Evolutionary conservation across 2,888 invertebrate species (phyloP).

Genomic region (Polydrusus pterygomalis): DNA sequence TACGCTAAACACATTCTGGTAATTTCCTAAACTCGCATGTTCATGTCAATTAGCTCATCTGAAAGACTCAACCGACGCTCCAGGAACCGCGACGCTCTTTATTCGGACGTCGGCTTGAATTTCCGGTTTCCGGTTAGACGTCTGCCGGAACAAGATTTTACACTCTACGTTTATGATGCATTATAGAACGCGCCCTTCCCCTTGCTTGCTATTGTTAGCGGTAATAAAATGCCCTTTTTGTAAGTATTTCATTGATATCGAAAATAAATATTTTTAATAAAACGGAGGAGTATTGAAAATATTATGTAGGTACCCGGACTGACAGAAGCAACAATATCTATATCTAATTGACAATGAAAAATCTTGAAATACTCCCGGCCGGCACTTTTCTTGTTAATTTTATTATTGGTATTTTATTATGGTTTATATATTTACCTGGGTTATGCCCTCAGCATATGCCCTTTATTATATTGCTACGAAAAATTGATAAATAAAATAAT

Average conservation of each 20-base stretch:
- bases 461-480: no score
- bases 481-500: not conserved
- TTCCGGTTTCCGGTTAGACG: conserved; percentile 72
- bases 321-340: no score
- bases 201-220: not conserved
- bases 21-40: conserved; percentile 49
- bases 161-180: conserved; percentile 71
- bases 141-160: conserved; percentile 72
- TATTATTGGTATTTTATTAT: no score
- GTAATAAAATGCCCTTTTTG: not conserved
- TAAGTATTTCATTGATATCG: not conserved
- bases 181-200: conserved; percentile 46
- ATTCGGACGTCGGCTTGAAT: conserved; percentile 71
- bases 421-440: no score
- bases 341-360: no score
- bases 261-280: no score
- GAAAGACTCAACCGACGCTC: conserved; percentile 67
- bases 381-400: no score
- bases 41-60: conserved; percentile 67
- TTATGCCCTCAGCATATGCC: no score
- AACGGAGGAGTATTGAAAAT: no score
- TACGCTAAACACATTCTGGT: no score
- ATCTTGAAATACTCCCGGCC: no score
- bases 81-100: conserved; percentile 67
- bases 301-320: no score